Percentiles rank a stretch among this genome's conserved stretches.
Conservation (phyloP, 2,888 invertebrate genomes). For the Gonocerus acuteangulatus region DNA sequence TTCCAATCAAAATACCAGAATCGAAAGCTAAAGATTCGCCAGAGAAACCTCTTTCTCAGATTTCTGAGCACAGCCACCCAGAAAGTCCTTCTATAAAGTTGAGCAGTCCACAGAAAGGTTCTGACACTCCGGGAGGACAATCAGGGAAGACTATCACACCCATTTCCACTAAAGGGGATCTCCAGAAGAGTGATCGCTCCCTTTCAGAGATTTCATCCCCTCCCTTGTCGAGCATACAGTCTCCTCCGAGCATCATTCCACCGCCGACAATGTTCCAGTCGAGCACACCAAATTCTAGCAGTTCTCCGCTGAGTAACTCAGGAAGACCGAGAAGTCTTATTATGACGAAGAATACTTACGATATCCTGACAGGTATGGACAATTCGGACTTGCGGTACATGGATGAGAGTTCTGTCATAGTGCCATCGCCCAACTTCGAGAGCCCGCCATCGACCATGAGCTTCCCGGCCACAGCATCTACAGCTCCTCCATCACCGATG, state of each 20-base stretch:
- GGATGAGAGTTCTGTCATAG: conserved; percentile 82
- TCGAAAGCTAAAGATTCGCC: conserved; percentile 39
- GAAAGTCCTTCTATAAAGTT: conserved; percentile 3
- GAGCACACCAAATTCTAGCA: conserved; percentile 58
- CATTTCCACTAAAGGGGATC: conserved; percentile 40
- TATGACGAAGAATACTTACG: conserved; percentile 53
- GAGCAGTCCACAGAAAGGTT: conserved; percentile 4
- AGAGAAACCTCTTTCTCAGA: conserved; percentile 30
- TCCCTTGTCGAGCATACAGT: conserved; percentile 34
- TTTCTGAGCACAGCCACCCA: conserved; percentile 26
- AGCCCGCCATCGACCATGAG: conserved; percentile 63
- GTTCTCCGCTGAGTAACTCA: conserved; percentile 46
- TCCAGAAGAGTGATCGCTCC: conserved; percentile 32
- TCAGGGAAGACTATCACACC: conserved; percentile 45
- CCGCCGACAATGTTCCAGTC: conserved; percentile 66
- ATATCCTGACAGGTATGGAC: conserved; percentile 69
- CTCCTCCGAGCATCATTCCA: conserved; percentile 58
- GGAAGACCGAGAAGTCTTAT: conserved; percentile 50
- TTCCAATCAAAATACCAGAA: conserved; percentile 42
- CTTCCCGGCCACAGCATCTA: conserved; percentile 45
- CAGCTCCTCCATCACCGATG: conserved; percentile 54
- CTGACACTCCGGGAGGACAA: conserved; percentile 38
- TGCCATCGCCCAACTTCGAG: conserved; percentile 70
- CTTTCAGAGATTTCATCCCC: conserved; percentile 38
- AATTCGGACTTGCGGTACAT: conserved; percentile 81